Percentiles rank a stretch among this genome's conserved stretches.
phyloP scores from a whole-genome alignment of 2,888 invertebrate species.

The Ophonus ardosiacus region DNA sequence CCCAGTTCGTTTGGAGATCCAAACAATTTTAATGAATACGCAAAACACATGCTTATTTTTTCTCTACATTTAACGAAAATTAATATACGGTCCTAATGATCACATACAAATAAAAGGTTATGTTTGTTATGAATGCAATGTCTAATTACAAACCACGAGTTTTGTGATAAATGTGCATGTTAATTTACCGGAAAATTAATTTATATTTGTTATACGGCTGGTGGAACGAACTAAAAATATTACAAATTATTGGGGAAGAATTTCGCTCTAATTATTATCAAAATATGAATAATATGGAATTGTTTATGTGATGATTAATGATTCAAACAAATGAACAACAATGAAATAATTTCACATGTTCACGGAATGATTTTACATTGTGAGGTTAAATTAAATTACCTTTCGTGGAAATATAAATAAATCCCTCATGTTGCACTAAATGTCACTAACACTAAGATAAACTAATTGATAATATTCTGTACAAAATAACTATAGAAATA shows the following conservation, averaged over 20 bases:
- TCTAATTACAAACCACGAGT: conserved; percentile 30
- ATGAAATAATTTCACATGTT: conserved; percentile 29
- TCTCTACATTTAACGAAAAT: conserved; percentile 44
- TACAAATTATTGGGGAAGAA: background rate
- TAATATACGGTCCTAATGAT: conserved; percentile 53
- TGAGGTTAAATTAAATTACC: conserved; percentile 16
- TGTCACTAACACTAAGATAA: background rate
- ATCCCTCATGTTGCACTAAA: conserved; percentile 8
- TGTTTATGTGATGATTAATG: conserved; percentile 9
- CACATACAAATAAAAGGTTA: conserved; percentile 48
- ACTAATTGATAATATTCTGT: conserved; percentile 9
- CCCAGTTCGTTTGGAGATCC: conserved; percentile 12
- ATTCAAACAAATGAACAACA: background rate
- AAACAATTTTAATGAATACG: conserved; percentile 52
- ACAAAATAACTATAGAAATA: background rate
- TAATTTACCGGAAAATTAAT: conserved; percentile 47
- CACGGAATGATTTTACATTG: background rate
- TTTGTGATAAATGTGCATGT: conserved; percentile 43
- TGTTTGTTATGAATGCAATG: conserved; percentile 36
- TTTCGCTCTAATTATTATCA: background rate
- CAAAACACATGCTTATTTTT: conserved; percentile 48
- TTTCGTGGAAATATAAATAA: conserved; percentile 14
- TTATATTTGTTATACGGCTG: conserved; percentile 33
- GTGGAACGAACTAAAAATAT: background rate
- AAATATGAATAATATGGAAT: conserved; percentile 9